Evolutionary conservation across 2,888 invertebrate species (phyloP).

Genomic region (Aspidiotus destructor): DNA sequence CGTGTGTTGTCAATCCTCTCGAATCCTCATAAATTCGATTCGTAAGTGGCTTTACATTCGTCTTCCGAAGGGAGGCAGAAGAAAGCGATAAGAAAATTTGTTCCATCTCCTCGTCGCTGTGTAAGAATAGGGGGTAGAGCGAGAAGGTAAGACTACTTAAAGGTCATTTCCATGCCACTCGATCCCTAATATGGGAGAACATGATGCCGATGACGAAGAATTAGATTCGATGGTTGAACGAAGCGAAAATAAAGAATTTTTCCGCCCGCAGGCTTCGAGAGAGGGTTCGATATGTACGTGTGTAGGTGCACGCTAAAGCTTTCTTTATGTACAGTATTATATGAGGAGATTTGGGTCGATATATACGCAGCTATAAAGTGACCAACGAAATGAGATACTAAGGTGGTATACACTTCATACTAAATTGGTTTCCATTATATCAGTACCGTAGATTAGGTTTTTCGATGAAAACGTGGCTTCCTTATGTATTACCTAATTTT

Average conservation of each 20-base stretch:
- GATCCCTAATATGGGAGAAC: conserved; percentile 29
- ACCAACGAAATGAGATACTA: conserved; percentile 21
- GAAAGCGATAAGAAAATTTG: background rate
- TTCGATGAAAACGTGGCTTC: conserved; percentile 27
- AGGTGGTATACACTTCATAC: conserved; percentile 20
- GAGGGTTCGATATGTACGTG: background rate
- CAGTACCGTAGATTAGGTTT: conserved; percentile 32
- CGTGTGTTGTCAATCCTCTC: too few relatives aligned
- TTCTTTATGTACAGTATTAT: too few relatives aligned
- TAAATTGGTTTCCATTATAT: conserved; percentile 33
- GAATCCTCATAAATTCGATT: background rate
- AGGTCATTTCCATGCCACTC: conserved; percentile 28
- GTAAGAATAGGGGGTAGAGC: too few relatives aligned
- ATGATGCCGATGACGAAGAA: conserved; percentile 14
- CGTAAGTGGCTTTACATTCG: background rate
- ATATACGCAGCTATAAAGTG: conserved; percentile 11
- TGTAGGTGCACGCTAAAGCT: too few relatives aligned
- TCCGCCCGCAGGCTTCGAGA: conserved; percentile 17
- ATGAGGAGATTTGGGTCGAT: background rate
- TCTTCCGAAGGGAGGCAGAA: too few relatives aligned
- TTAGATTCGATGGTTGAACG: conserved; percentile 17
- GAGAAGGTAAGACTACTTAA: conserved; percentile 16
- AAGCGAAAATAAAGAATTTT: conserved; percentile 1
- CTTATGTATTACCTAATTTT: conserved; percentile 31
- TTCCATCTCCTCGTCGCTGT: background rate